phyloP scores from a whole-genome alignment of 1,140 invertebrate genomes.

The Diuraphis noxia region DNA sequence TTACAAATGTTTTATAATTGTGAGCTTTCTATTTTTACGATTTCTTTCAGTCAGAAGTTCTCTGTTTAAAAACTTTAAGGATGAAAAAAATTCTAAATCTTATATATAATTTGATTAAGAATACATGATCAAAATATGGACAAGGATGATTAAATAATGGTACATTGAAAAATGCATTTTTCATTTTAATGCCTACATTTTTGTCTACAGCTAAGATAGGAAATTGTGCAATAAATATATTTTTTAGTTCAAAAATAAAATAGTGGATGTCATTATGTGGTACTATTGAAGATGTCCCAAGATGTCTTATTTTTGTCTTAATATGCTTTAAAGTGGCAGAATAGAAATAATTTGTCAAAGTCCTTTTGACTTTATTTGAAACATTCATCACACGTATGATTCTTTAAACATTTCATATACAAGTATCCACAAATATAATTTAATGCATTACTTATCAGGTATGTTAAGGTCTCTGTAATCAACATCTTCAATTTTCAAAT shows the following conservation, averaged over 20 bases:
- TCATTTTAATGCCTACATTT: neutral
- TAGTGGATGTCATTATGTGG: neutral
- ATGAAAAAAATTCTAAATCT: conserved; percentile 1
- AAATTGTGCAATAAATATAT: neutral
- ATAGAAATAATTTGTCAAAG: conserved; percentile 2
- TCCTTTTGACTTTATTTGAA: neutral
- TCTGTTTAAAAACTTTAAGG: neutral
- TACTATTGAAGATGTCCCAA: neutral
- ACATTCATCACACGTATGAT: neutral
- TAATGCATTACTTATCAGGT: conserved; percentile 1
- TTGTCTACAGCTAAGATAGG: neutral
- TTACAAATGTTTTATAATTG: too few relatives aligned
- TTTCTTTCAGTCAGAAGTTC: too few relatives aligned
- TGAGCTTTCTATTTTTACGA: too few relatives aligned
- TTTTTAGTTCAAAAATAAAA: neutral
- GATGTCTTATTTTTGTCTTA: neutral
- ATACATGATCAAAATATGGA: neutral
- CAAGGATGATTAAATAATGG: neutral
- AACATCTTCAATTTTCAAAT: neutral
- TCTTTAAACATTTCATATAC: neutral
- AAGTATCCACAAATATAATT: conserved; percentile 4
- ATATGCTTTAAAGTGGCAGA: neutral
- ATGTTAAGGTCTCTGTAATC: neutral
- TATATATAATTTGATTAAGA: neutral
- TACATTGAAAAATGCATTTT: neutral